Evolutionary conservation across 2,113 vertebrate species (phyloP).

Genomic region (Pteruthius melanotis): DNA sequence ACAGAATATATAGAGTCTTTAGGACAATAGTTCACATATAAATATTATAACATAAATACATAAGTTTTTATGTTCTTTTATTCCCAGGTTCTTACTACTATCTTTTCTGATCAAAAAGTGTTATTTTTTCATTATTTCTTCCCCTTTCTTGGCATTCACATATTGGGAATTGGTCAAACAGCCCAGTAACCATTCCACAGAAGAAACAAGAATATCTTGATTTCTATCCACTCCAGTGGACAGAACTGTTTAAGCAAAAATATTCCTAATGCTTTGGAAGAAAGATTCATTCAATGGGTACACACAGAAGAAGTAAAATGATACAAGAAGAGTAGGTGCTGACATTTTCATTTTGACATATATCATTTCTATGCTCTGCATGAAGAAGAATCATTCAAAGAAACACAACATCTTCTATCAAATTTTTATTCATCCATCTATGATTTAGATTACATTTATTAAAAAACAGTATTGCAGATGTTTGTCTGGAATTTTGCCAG

Average conservation of each 20-base stretch:
- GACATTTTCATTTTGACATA: not conserved
- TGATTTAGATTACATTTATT: not conserved
- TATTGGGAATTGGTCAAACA: not conserved
- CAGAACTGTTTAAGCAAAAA: not conserved
- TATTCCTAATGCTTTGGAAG: not conserved
- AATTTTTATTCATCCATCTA: not conserved
- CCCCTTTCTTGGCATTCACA: not conserved
- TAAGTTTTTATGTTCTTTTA: no score
- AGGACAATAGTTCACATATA: not conserved
- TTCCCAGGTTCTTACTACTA: fast-evolving
- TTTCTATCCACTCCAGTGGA: not conserved
- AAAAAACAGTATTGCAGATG: not conserved
- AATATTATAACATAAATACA: not conserved
- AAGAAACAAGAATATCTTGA: not conserved
- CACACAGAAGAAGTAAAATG: not conserved
- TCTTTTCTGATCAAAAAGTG: not conserved
- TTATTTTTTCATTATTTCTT: not conserved
- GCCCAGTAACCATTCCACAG: not conserved
- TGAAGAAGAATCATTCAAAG: not conserved
- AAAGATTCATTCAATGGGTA: not conserved
- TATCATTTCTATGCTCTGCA: not conserved
- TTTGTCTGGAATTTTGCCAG: not conserved
- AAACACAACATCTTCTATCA: not conserved
- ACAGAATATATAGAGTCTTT: not conserved
- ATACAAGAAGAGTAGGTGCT: not conserved